phyloP scores from a whole-genome alignment of 2,113 vertebrate genomes.

The Chamaea fasciata region DNA sequence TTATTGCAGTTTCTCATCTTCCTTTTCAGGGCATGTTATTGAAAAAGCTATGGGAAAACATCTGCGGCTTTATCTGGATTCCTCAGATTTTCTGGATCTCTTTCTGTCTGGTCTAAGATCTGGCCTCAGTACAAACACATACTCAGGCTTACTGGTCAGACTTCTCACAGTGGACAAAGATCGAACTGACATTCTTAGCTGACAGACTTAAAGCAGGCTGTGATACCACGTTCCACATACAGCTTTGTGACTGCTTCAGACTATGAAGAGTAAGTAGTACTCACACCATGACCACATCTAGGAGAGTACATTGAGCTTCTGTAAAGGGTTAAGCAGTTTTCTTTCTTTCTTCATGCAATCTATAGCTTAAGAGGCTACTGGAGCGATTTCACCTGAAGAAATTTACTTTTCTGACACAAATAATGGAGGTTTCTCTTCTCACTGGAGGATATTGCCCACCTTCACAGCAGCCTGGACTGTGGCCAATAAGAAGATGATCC shows the following conservation, averaged over 20 bases:
- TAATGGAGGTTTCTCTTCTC: not conserved
- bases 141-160: not conserved
- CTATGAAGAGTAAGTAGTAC: not conserved
- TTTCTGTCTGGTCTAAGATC: not conserved
- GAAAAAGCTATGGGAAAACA: constrained; percentile 43
- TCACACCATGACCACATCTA: not conserved
- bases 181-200: not conserved
- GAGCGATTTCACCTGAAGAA: not conserved
- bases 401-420: not conserved
- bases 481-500: not conserved
- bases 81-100: constrained; percentile 49
- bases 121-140: constrained; percentile 28
- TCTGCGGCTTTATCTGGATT: constrained; percentile 52
- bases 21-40: constrained; percentile 54
- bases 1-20: constrained; percentile 33
- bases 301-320: not conserved
- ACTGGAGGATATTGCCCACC: not conserved
- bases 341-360: not conserved
- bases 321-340: not conserved
- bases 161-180: not conserved
- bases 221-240: not conserved
- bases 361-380: not conserved
- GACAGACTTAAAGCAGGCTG: not conserved
- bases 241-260: not conserved
- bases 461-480: not conserved